Conservation (phyloP, 1,140 invertebrate species). For the Steinernema khuongi region DNA sequence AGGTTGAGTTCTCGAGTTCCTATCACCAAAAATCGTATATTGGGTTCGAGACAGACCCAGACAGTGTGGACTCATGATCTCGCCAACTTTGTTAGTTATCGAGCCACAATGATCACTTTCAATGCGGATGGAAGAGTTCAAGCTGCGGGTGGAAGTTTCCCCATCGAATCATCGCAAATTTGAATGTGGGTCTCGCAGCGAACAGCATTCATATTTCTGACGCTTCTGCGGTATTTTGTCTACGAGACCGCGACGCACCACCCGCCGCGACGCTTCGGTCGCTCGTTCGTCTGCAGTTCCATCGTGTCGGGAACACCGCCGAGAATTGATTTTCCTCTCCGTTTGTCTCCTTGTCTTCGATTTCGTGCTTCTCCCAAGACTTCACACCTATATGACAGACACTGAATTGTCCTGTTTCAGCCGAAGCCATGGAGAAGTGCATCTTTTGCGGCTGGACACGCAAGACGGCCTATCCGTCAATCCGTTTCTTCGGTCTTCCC, state of each 20-base stretch:
- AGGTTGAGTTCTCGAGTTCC: no score
- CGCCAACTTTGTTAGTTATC: no score
- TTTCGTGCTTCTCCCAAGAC: background rate
- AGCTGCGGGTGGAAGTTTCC: background rate
- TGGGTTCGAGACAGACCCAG: no score
- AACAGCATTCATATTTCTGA: no score
- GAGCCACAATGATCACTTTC: no score
- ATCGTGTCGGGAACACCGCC: background rate
- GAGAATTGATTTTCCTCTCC: background rate
- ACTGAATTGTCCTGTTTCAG: background rate
- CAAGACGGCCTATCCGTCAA: slow-evolving; percentile 31
- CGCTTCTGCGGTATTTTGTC: slow-evolving; percentile 1
- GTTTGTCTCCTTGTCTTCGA: background rate
- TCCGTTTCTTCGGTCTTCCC: slow-evolving; percentile 47
- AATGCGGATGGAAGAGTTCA: no score
- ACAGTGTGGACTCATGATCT: no score
- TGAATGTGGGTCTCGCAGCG: background rate
- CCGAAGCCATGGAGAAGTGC: slow-evolving; percentile 27
- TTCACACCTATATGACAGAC: background rate
- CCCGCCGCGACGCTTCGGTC: background rate
- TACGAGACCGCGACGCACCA: background rate
- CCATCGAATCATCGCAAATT: background rate
- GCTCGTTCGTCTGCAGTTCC: background rate
- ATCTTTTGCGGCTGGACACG: slow-evolving; percentile 34
- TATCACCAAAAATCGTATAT: no score